phyloP scores from a whole-genome alignment of 2,888 invertebrate genomes.

The Monoplex corrugatus region DNA sequence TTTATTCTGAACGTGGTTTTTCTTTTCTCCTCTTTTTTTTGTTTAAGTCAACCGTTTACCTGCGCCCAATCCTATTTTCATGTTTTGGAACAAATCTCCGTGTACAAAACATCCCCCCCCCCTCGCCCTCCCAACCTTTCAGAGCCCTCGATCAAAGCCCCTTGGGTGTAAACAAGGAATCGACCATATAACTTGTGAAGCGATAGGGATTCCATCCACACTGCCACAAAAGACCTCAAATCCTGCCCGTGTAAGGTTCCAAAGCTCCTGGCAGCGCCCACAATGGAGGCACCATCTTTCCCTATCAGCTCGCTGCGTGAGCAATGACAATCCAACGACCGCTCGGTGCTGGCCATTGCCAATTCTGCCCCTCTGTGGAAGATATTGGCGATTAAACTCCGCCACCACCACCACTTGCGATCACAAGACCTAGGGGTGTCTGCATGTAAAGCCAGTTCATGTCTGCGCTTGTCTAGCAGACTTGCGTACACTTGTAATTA shows the following conservation, averaged over 20 bases:
- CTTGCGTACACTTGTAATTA: too few relatives aligned
- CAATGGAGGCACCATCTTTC: neutral
- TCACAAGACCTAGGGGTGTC: neutral
- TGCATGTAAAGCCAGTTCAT: neutral
- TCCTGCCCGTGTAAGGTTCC: neutral
- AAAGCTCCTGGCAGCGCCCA: neutral
- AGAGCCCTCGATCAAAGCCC: slow-evolving; percentile 31
- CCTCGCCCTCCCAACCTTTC: too few relatives aligned
- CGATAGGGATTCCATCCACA: slow-evolving; percentile 27
- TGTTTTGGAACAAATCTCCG: too few relatives aligned
- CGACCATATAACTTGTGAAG: slow-evolving; percentile 15
- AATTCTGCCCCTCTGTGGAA: neutral
- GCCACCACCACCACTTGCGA: neutral
- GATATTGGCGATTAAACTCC: slow-evolving; percentile 5
- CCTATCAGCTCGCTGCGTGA: slow-evolving; percentile 16
- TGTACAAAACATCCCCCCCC: too few relatives aligned
- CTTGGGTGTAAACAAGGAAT: slow-evolving; percentile 31
- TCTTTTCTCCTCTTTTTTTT: too few relatives aligned
- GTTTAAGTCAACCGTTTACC: too few relatives aligned
- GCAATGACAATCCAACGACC: slow-evolving; percentile 40
- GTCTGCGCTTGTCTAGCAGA: neutral
- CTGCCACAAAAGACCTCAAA: slow-evolving; percentile 20
- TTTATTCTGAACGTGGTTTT: too few relatives aligned
- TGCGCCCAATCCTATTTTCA: too few relatives aligned
- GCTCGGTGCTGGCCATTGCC: neutral